These are phyloP conservation scores for Albula goreensis DNA, from an alignment of 2,113 vertebrate species.

Conservation along the genomic window DNA sequence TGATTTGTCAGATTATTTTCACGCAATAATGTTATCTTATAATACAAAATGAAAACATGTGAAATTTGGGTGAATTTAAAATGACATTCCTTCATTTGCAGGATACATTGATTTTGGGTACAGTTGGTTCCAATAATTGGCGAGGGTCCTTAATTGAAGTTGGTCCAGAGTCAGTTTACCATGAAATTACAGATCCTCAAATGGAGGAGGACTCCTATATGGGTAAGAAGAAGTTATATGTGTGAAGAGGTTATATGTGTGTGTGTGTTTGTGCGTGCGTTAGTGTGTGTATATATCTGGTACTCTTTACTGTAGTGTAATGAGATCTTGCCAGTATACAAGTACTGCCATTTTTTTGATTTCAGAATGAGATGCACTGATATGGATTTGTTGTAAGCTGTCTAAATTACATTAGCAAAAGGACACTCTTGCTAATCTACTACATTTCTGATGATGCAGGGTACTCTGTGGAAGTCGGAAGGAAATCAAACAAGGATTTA, in stretches of 20 bases:
- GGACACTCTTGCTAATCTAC: not conserved
- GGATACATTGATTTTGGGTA: constrained; percentile 61
- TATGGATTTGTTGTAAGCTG: not conserved
- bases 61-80: too few relatives aligned
- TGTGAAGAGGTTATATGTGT: not conserved
- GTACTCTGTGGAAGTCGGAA: constrained; percentile 61
- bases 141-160: constrained; percentile 48
- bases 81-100: constrained; percentile 29
- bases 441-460: constrained; percentile 51
- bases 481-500: constrained; percentile 30
- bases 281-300: not conserved
- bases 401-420: not conserved
- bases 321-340: too few relatives aligned
- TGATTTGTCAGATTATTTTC: too few relatives aligned
- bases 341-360: too few relatives aligned
- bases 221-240: constrained; percentile 44
- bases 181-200: constrained; percentile 37
- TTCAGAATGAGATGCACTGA: not conserved
- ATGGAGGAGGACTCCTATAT: constrained; percentile 61
- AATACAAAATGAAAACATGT: too few relatives aligned
- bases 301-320: not conserved
- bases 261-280: not conserved
- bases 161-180: accelerated
- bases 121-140: constrained; percentile 63
- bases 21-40: too few relatives aligned